Evolutionary conservation across 2,888 invertebrate genomes (phyloP), one percentile per base, ranked within the genome.

Genomic region (Xylota sylvarum): DNA sequence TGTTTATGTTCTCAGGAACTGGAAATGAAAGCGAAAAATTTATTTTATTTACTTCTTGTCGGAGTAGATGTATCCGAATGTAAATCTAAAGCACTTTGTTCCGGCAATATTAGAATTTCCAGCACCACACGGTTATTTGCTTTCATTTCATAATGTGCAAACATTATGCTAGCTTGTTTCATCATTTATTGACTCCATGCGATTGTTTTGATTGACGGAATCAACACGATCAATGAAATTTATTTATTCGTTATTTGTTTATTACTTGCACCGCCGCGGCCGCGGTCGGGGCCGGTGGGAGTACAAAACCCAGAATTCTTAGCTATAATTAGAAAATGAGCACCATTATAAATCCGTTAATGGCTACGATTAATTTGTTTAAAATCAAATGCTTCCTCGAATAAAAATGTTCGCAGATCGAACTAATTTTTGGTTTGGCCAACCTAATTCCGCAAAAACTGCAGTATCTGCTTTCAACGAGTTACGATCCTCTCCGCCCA

Each of bases 1-100:
- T 84, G 67, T 79, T 84, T 79, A 79, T 79, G 46, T 73, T 65
- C 40, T 10, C 3, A 48, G 43, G 46, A 84, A 78, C 52, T 65
- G 48, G 23, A 81, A 69, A 27, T 65, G 35, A 14, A 37, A 58
- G 35, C 60, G n/a, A 14, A 50, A 58, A 69, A 43, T 30, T 23
- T 67, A 23, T 50, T 69, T 23, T 69, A 60, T 84, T 79, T 79
- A 79, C 73, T 23, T 58, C 23, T 73, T 58, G 17, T 46, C 43
- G 14, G 55, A 56, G 40, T 17, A 43, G 27, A 27, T 40, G 10
- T 46, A n/a, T 48, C 23, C 23, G 23, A 23, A 23, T 23, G n/a
- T 64, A 17, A 56, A 14, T 56, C 23, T 35, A 5, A 17, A 48
- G 37, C 30, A 60, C 17, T 60, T 83, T 73, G 78, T 73, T 83